Evolutionary conservation across 2,113 vertebrate genomes (phyloP), one percentile per base, ranked within the genome.

Genomic region (Sylvilagus bachmani): DNA sequence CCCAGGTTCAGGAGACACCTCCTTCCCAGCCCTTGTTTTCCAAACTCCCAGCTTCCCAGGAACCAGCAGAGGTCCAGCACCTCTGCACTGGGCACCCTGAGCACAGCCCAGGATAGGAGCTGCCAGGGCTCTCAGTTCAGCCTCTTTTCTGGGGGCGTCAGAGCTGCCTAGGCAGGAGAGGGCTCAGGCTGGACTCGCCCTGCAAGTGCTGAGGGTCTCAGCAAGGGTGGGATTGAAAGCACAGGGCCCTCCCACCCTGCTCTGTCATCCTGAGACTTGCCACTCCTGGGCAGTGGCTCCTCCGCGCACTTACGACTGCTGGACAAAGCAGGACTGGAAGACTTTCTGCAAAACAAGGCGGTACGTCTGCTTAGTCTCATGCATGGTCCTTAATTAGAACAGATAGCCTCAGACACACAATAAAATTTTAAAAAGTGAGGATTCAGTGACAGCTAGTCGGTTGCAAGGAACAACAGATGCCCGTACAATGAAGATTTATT

Each of bases 391-490:
- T 95, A 97, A 97, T 97, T 96, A 94, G 75, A 95, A 96, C 33
- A 93, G 93, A 95, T 95, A 91, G 88, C 61, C 74, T 79, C 38
- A 95, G 90, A 70, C 44, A 85, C 66, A 90, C 78, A 96, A 90
- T 87, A 84, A 92, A 96, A 81, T 91, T 58, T 16, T 69, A 96
- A 92, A 96, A 96, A 96, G 93, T 75, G 95, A 97, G 86, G 84
- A 96, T 93, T 94, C 74, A 51, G 85, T 95, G 84, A 92, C 90
- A 93, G 95, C 74, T 97, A 97, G 96, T 97, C 83, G 1, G 73
- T 95, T 93, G 77, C 51, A 90, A 96, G 86, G 95, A 97, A 96
- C 95, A 97, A 91, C 91, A 97, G 89, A 97, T 94, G 93, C 83
- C 89, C 44, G 74, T 96, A 84, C 53, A 96, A 97, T 83, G 93